phyloP scores from a whole-genome alignment of 2,113 vertebrate species.

The Phalacrocorax brasilianus region DNA sequence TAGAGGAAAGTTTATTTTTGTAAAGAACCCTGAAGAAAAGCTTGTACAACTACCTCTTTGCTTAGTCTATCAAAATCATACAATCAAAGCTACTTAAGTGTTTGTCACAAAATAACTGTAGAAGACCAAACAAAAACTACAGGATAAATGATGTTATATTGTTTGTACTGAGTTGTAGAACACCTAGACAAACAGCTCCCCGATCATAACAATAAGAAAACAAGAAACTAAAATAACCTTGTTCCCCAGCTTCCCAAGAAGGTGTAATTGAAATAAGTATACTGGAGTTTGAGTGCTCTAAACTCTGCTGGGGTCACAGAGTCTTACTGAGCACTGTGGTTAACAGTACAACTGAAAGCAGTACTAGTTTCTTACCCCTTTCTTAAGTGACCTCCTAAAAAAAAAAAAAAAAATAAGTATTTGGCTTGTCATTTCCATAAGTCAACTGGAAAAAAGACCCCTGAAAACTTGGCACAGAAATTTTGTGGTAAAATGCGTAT shows the following conservation, averaged over 20 bases:
- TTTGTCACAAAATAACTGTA: background rate
- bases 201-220: background rate
- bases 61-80: background rate
- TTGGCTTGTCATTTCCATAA: background rate
- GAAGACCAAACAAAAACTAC: background rate
- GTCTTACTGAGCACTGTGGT: background rate
- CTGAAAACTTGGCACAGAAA: background rate
- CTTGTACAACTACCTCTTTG: background rate
- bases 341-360: background rate
- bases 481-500: background rate
- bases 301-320: background rate
- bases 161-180: background rate
- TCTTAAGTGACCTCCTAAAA: background rate
- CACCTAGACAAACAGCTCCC: background rate
- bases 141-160: background rate
- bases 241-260: background rate
- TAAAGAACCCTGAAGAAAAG: background rate
- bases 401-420: background rate
- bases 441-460: background rate
- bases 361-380: background rate
- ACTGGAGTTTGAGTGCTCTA: background rate
- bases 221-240: background rate
- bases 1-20: background rate
- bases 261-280: background rate
- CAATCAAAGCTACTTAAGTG: background rate